phyloP scores from a whole-genome alignment of 2,888 invertebrate genomes.

The Lasioglossum vierecki region DNA sequence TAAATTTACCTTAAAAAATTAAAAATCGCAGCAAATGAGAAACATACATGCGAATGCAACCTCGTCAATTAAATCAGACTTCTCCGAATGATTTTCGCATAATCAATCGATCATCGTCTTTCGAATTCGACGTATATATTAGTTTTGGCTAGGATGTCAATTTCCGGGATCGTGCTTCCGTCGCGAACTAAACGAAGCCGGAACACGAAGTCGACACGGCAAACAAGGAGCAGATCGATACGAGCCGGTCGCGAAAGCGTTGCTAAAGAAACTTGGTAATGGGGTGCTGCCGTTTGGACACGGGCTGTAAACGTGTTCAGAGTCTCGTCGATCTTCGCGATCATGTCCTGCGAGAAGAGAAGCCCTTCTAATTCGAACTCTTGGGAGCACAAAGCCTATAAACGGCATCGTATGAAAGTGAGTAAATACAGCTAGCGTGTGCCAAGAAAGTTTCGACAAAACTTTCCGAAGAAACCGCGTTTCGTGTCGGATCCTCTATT shows the following conservation, averaged over 20 bases:
- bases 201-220: not conserved
- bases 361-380: slow-evolving; percentile 43
- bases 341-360: slow-evolving; percentile 48
- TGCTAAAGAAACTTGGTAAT: slow-evolving; percentile 67
- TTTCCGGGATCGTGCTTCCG: not conserved
- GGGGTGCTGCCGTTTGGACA: slow-evolving; percentile 17
- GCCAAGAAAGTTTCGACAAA: not conserved
- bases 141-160: not conserved
- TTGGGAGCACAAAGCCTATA: slow-evolving; percentile 75
- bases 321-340: not conserved
- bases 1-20: too few species aligned
- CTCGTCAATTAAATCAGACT: not conserved
- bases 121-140: not conserved
- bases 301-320: slow-evolving; percentile 63
- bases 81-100: too few species aligned
- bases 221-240: slow-evolving; percentile 57
- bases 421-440: slow-evolving; percentile 21
- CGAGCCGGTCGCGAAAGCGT: slow-evolving; percentile 37
- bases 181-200: not conserved
- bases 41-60: too few species aligned
- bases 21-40: too few species aligned
- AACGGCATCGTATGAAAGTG: slow-evolving; percentile 78
- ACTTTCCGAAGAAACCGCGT: not conserved
- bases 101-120: not conserved
- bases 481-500: not conserved